Evolutionary conservation across 2,113 vertebrate species (phyloP), one percentile per base, ranked within the genome.

Genomic region (Hydrolagus affinis): DNA sequence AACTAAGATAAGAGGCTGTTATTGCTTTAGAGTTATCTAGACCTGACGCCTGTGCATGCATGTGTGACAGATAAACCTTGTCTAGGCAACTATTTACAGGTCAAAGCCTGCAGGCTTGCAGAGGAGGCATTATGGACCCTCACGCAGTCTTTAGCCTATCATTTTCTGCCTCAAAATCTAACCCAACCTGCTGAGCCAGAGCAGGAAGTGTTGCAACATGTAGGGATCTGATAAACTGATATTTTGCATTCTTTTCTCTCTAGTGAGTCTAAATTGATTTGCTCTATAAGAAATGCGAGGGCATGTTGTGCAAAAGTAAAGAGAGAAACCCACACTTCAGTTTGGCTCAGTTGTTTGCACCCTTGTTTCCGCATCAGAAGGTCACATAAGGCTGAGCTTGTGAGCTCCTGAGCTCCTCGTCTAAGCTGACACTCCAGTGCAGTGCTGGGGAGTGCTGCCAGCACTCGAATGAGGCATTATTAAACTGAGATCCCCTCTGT

Each of bases 71-170:
- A 90, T 89, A 89, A 92, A 90, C 89, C 88, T 87, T 91, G 93
- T 91, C 92, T 90, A 91, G 91, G 92, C 94, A 94, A 86, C 91
- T 89, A 87, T 86, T 89, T 90, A 91, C 94, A 95, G 91, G 93
- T 95, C 91, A 93, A 93, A 94, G 94, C 93, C 93, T 95, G 93
- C 90, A 94, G 92, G 90, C 90, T 87, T 87, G 86, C 70, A 86
- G 88, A 90, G 86, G 66, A 85, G 89, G 87, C 90, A 90, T 86
- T 83, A 60, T n/a, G 83, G 85, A 86, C 85, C 62, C 88, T 86
- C n/a, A 86, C 78, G 83, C 66, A 85, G 57, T 10, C 11, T 80
- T 85, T 83, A 85, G 86, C 88, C 88, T 86, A 87, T 57, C 64
- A 60, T 86, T 89, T 87, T 71, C 83, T 44, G 44, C 44, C 44